A percentile compares a stretch with the other conserved stretches of the same genome.
phyloP scores from a whole-genome alignment of 2,888 invertebrate species.

The Celastrina argiolus region DNA sequence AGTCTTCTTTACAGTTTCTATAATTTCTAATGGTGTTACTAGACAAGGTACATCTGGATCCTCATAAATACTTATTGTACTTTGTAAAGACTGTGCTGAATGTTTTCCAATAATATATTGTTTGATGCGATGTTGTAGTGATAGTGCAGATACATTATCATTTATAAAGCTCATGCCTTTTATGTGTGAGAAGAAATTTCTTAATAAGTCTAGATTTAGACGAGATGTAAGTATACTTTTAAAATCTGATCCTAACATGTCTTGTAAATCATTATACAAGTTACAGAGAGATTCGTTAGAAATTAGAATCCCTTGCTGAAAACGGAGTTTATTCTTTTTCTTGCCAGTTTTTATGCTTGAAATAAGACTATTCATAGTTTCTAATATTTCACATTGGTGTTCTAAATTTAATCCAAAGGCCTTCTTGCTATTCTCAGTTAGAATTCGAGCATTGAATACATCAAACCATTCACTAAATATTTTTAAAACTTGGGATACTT shows the following conservation, averaged over 20 bases:
- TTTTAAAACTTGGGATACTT: not conserved
- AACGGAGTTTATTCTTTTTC: not conserved
- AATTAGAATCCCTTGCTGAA: not conserved
- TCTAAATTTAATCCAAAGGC: not conserved
- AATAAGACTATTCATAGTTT: not conserved
- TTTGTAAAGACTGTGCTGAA: not conserved
- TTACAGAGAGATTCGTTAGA: not conserved
- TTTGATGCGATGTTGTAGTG: not conserved
- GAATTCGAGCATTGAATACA: not conserved
- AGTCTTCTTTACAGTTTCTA: conserved; percentile 20
- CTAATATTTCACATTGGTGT: not conserved
- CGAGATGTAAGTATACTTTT: not conserved
- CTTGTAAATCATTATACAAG: not conserved
- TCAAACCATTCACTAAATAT: not conserved
- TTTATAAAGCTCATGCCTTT: not conserved
- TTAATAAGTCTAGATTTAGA: not conserved
- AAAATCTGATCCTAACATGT: not conserved
- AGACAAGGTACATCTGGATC: not conserved
- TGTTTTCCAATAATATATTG: not conserved
- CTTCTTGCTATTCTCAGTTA: not conserved
- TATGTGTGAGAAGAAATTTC: not conserved
- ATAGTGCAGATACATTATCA: not conserved
- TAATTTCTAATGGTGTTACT: conserved; percentile 29
- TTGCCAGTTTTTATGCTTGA: not conserved
- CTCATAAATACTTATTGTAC: not conserved